Evolutionary conservation across 1,140 invertebrate species (phyloP).

Genomic region (Marisa cornuarietis): DNA sequence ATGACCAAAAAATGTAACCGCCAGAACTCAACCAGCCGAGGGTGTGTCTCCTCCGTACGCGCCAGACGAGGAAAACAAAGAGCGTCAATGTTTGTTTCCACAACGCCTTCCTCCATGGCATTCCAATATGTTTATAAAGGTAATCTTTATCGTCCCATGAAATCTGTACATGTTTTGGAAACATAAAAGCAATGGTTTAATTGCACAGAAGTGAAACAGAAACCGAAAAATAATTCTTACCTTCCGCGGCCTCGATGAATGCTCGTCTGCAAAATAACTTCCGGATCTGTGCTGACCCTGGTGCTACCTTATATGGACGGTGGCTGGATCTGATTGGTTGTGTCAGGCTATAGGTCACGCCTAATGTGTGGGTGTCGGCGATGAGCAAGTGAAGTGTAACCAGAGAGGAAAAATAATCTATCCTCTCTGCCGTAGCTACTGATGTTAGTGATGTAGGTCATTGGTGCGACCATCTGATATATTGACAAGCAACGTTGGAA

Average conservation of each 20-base stretch:
- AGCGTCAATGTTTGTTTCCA: too few relatives aligned
- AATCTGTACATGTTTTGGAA: background rate
- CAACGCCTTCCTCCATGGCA: too few relatives aligned
- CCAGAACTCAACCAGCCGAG: too few relatives aligned
- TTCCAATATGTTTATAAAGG: background rate
- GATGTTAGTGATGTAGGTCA: too few relatives aligned
- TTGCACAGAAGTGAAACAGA: background rate
- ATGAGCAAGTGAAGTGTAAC: background rate
- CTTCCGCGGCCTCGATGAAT: background rate
- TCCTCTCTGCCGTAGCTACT: background rate
- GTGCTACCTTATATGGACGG: background rate
- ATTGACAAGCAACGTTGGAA: background rate
- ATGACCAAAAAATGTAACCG: too few relatives aligned
- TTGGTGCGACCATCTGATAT: background rate
- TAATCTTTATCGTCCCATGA: background rate
- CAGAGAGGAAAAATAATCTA: background rate
- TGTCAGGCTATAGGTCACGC: too few relatives aligned
- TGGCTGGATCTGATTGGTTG: background rate
- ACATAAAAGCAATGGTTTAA: background rate
- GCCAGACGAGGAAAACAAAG: too few relatives aligned
- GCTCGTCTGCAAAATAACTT: background rate
- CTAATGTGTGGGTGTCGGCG: background rate
- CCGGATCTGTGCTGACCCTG: slow-evolving; percentile 4
- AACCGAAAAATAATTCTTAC: background rate
- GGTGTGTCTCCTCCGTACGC: too few relatives aligned